Evolutionary conservation across 2,113 vertebrate species (phyloP).

Genomic region (Anarrhichthys ocellatus): DNA sequence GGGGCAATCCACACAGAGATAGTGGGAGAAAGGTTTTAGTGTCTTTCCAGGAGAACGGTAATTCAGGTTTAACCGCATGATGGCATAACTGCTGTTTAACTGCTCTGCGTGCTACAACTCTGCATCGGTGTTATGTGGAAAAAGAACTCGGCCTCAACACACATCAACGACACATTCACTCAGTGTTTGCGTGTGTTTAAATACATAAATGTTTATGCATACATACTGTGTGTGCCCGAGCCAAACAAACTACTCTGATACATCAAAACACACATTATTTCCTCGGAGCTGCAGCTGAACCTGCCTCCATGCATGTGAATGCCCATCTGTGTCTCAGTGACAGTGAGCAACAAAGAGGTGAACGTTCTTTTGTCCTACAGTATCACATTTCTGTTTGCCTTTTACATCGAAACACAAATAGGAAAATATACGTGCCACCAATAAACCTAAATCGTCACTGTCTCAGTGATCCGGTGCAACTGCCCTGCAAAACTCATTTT

Average conservation of each 20-base stretch:
- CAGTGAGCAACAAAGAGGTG: constrained; percentile 11
- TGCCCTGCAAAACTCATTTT: constrained; percentile 16
- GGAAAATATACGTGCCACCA: not conserved
- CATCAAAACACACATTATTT: not conserved
- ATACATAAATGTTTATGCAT: not conserved
- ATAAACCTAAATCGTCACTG: not conserved
- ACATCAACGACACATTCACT: constrained; percentile 11
- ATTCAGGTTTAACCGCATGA: constrained; percentile 31
- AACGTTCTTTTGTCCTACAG: not conserved
- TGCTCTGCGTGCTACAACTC: constrained; percentile 4
- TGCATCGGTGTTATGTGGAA: constrained; percentile 4
- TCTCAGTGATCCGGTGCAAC: constrained; percentile 8
- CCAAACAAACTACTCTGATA: not conserved
- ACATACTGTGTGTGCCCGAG: not conserved
- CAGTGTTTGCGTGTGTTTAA: not conserved
- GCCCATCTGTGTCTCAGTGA: constrained; percentile 25
- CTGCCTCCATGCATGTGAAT: constrained; percentile 6
- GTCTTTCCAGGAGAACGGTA: not conserved
- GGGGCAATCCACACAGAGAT: not conserved
- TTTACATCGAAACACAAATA: not conserved
- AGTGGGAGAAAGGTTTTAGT: not conserved
- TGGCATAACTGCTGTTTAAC: constrained; percentile 34
- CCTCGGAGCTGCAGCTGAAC: not conserved
- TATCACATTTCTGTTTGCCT: constrained; percentile 4
- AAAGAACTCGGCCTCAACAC: constrained; percentile 10